phyloP scores from a whole-genome alignment of 2,113 vertebrate species.

The Collichthys lucidus region DNA sequence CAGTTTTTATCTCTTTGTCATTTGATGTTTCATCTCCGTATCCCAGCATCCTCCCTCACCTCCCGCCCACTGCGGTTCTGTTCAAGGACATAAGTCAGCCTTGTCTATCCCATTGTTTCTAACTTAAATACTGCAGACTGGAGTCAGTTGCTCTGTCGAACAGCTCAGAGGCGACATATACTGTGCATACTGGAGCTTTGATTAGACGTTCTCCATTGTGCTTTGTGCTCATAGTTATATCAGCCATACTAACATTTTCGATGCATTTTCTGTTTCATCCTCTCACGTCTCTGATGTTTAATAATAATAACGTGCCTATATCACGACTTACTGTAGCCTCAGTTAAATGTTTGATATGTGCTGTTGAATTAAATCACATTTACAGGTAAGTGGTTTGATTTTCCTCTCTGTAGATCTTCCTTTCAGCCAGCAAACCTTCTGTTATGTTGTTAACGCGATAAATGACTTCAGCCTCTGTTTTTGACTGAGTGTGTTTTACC shows the following conservation, averaged over 20 bases:
- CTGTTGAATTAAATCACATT: neutral
- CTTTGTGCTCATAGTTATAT: conserved; percentile 36
- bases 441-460: neutral
- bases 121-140: conserved; percentile 54
- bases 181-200: conserved; percentile 31
- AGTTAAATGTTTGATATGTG: neutral
- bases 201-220: conserved; percentile 21
- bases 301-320: neutral
- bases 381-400: conserved; percentile 26
- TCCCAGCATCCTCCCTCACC: conserved; percentile 85
- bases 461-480: neutral
- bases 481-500: conserved; percentile 54
- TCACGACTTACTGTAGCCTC: neutral
- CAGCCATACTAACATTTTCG: conserved; percentile 1
- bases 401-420: neutral
- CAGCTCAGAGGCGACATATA: conserved; percentile 23
- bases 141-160: conserved; percentile 49
- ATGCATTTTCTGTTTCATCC: conserved; percentile 18
- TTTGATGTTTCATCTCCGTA: conserved; percentile 80
- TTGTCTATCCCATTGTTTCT: conserved; percentile 73
- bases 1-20: conserved; percentile 71
- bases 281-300: conserved; percentile 4
- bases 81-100: conserved; percentile 99
- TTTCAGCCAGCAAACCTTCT: conserved; percentile 22
- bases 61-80: conserved; percentile 83